phyloP scores from a whole-genome alignment of 2,888 invertebrate genomes.

The Polydrusus tereticollis region DNA sequence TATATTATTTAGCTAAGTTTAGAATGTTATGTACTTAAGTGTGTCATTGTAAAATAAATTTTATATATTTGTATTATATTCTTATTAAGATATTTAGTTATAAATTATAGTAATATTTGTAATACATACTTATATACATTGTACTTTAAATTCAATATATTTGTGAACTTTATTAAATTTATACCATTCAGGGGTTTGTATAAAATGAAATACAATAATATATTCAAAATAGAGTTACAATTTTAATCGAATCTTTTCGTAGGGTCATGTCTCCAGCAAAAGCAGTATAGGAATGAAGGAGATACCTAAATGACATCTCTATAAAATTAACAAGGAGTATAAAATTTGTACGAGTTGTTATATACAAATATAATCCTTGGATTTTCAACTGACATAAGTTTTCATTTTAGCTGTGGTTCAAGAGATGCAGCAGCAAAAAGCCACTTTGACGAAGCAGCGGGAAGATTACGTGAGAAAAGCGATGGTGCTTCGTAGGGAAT shows the following conservation, averaged over 20 bases:
- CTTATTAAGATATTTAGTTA: no score
- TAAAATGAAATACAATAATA: slow-evolving; percentile 27
- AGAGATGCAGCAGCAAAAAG: slow-evolving; percentile 86
- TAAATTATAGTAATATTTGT: background rate
- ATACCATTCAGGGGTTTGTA: slow-evolving; percentile 39
- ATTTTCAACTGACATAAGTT: slow-evolving; percentile 20
- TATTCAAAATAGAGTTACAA: slow-evolving; percentile 29
- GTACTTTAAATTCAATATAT: no score
- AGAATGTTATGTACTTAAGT: no score
- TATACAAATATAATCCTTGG: slow-evolving; percentile 20
- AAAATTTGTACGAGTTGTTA: slow-evolving; percentile 45
- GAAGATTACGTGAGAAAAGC: slow-evolving; percentile 86
- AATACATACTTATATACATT: no score
- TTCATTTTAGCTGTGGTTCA: slow-evolving; percentile 78
- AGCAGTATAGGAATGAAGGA: slow-evolving; percentile 40
- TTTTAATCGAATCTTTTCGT: slow-evolving; percentile 52
- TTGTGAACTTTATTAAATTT: no score
- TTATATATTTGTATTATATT: no score
- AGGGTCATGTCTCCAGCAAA: slow-evolving; percentile 45
- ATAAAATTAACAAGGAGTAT: slow-evolving; percentile 42
- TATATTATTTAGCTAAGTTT: no score
- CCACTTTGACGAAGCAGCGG: slow-evolving; percentile 83
- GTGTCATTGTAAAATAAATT: no score
- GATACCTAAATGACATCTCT: slow-evolving; percentile 40
- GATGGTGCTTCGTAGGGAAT: slow-evolving; percentile 79